Evolutionary conservation across 1,140 invertebrate genomes (phyloP).

Genomic region (Dendrolimus kikuchii): DNA sequence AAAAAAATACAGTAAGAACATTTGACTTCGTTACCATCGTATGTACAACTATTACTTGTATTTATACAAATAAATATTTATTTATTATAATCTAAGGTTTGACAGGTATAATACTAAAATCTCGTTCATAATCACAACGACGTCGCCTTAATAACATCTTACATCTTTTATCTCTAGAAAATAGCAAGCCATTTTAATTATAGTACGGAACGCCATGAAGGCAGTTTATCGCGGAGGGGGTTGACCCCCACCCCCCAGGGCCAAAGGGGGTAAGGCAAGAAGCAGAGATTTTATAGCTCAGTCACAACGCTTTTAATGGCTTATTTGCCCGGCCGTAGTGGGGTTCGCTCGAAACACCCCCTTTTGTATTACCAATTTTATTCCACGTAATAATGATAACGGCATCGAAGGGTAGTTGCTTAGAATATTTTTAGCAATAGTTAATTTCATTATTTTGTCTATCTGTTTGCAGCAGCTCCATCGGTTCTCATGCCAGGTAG

Average conservation of each 20-base stretch:
- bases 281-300: constrained; percentile 66
- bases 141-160: constrained; percentile 19
- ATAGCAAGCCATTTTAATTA: constrained; percentile 66
- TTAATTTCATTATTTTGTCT: neutral
- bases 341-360: constrained; percentile 34
- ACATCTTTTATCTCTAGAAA: constrained; percentile 54
- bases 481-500: too few relatives aligned
- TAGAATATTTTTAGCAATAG: neutral
- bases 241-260: constrained; percentile 8
- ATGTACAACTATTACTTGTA: too few relatives aligned
- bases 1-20: too few relatives aligned
- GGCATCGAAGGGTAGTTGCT: constrained; percentile 5
- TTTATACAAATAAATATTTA: too few relatives aligned
- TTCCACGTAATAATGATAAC: constrained; percentile 51
- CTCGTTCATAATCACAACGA: too few relatives aligned
- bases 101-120: too few relatives aligned
- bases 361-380: constrained; percentile 60
- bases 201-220: constrained; percentile 59
- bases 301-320: constrained; percentile 65
- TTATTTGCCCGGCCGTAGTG: constrained; percentile 63
- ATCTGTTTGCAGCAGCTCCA: too few relatives aligned
- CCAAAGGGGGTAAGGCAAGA: constrained; percentile 42
- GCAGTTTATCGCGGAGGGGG: constrained; percentile 49
- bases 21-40: too few relatives aligned
- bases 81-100: too few relatives aligned